Evolutionary conservation across 2,113 vertebrate species (phyloP).

Genomic region (Erpornis zantholeuca): DNA sequence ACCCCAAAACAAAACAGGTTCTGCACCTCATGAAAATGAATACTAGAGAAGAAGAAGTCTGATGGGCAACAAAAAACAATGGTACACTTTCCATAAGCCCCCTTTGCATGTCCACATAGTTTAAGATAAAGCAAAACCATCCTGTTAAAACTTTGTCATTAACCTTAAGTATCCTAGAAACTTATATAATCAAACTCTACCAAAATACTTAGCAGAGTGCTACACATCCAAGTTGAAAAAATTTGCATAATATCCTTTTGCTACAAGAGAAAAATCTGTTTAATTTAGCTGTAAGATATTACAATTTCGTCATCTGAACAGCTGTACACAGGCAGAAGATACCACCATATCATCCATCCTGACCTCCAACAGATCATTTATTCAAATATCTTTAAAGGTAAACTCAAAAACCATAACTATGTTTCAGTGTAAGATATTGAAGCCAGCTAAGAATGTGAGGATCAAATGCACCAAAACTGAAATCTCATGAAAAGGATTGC

Average conservation of each 20-base stretch:
- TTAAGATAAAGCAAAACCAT: background rate
- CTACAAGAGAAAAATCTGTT: background rate
- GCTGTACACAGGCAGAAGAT: background rate
- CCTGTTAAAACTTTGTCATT: background rate
- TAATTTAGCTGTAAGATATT: background rate
- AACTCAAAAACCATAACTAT: background rate
- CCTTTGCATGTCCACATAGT: background rate
- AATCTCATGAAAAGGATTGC: background rate
- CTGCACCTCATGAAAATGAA: background rate
- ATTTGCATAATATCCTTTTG: background rate
- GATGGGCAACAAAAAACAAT: background rate
- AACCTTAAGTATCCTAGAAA: background rate
- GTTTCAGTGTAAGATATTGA: background rate
- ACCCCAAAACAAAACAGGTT: rapidly evolving
- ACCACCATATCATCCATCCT: background rate
- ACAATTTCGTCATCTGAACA: background rate
- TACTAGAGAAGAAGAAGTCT: background rate
- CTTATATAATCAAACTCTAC: background rate
- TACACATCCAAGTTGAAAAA: background rate
- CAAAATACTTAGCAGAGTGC: background rate
- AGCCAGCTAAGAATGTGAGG: background rate
- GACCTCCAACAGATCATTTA: background rate
- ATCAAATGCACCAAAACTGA: background rate
- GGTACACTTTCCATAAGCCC: background rate
- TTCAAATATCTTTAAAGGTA: background rate